Evolutionary conservation across 1,140 invertebrate genomes (phyloP).

Genomic region (Octopus bimaculoides): DNA sequence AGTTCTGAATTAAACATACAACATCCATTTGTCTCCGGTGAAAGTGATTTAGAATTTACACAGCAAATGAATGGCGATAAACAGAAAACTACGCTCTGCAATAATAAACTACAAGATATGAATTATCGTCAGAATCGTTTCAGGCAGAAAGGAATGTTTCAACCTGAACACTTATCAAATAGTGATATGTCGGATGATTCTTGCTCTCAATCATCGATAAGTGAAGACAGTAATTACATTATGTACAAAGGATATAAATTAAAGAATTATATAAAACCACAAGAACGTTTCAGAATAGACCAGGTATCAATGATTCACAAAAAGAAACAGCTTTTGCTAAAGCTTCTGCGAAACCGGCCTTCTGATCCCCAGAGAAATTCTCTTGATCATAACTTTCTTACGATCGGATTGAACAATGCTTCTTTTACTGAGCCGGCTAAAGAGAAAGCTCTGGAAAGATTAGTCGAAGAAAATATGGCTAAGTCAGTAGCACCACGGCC

Average conservation of each 20-base stretch:
- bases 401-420: background rate
- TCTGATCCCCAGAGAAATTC: background rate
- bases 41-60: too few relatives aligned
- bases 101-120: too few relatives aligned
- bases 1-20: too few relatives aligned
- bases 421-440: background rate
- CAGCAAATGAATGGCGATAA: too few relatives aligned
- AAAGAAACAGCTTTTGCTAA: background rate
- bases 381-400: background rate
- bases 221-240: background rate
- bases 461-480: background rate
- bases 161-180: background rate
- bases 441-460: background rate
- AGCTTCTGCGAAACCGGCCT: background rate
- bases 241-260: slow-evolving; percentile 3
- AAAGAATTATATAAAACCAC: background rate
- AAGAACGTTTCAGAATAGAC: background rate
- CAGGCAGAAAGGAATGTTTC: background rate
- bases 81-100: too few relatives aligned
- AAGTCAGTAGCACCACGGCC: background rate
- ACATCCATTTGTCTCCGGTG: too few relatives aligned
- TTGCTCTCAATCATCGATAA: background rate
- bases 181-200: slow-evolving; percentile 4
- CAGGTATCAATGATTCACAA: background rate
- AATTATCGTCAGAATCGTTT: background rate